Evolutionary conservation across 2,113 vertebrate species (phyloP).

Genomic region (Tursiops truncatus): DNA sequence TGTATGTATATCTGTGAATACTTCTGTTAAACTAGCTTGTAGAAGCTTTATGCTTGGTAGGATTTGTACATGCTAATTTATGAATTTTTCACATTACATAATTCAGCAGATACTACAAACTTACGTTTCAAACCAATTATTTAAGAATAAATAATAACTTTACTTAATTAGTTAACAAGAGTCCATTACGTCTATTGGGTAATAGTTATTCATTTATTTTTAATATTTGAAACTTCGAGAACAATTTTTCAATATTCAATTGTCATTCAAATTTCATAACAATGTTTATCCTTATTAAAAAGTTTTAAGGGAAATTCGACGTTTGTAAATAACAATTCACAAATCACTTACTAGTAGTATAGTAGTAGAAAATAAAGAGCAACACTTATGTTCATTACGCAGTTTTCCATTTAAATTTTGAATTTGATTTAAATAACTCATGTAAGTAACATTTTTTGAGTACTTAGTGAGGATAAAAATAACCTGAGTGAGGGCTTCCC

Average conservation of each 20-base stretch:
- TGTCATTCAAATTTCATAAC: background rate
- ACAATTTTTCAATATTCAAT: background rate
- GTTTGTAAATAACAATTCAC: background rate
- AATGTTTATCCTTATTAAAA: background rate
- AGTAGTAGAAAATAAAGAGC: background rate
- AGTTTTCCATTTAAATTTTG: background rate
- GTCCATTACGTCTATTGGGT: background rate
- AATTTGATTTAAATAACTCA: background rate
- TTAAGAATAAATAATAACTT: background rate
- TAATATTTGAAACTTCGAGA: background rate
- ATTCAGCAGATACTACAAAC: background rate
- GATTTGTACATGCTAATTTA: slow-evolving; percentile 28
- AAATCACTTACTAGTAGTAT: background rate
- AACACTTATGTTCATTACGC: background rate
- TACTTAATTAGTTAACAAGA: background rate
- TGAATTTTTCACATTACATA: slow-evolving; percentile 3
- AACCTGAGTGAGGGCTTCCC: background rate
- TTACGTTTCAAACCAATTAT: background rate
- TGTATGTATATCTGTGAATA: slow-evolving; percentile 30
- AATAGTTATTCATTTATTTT: background rate
- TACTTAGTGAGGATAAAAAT: background rate
- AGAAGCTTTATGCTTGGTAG: background rate
- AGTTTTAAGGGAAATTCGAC: background rate
- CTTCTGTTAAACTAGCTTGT: slow-evolving; percentile 59
- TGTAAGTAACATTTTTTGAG: background rate